Conservation (phyloP, 2,888 invertebrate genomes). For the Criorhina ranunculi region DNA sequence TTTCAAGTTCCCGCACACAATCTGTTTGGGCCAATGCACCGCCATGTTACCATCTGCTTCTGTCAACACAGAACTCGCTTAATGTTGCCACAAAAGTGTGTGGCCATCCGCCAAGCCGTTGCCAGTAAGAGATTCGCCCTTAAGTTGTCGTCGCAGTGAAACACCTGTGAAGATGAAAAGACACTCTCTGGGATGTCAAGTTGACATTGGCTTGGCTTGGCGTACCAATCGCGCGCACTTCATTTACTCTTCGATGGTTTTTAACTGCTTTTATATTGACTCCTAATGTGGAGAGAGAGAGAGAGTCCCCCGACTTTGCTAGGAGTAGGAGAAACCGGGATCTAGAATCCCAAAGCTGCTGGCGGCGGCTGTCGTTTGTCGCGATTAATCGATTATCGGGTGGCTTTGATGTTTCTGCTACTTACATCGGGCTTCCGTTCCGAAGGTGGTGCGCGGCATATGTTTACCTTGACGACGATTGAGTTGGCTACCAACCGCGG, state of each 20-base stretch:
- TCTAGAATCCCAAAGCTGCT: background rate
- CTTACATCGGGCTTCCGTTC: constrained; percentile 75
- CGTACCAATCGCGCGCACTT: constrained; percentile 72
- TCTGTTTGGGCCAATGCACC: constrained; percentile 41
- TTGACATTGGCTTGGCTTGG: constrained; percentile 67
- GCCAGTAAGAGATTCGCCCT: constrained; percentile 48
- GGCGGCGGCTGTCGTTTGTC: constrained; percentile 72
- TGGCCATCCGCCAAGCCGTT: constrained; percentile 33
- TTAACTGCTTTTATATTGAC: constrained; percentile 74
- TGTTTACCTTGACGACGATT: constrained; percentile 66
- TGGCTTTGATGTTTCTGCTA: constrained; percentile 70
- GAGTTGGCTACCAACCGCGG: constrained; percentile 72
- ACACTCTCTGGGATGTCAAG: constrained; percentile 59
- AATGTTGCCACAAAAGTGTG: constrained; percentile 61
- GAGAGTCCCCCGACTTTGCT: background rate
- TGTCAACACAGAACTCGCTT: constrained; percentile 60
- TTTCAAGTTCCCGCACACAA: constrained; percentile 71
- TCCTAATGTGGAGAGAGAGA: constrained; percentile 39
- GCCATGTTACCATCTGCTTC: constrained; percentile 45
- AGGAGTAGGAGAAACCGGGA: constrained; percentile 16
- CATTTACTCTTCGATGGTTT: constrained; percentile 75
- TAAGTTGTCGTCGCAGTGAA: constrained; percentile 37
- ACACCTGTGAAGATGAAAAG: constrained; percentile 72
- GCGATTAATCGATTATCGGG: constrained; percentile 74
- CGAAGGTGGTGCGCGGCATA: constrained; percentile 55